These are phyloP conservation scores for Ailuropoda melanoleuca DNA, from an alignment of 2,113 vertebrate genomes.

Conservation along the genomic window DNA sequence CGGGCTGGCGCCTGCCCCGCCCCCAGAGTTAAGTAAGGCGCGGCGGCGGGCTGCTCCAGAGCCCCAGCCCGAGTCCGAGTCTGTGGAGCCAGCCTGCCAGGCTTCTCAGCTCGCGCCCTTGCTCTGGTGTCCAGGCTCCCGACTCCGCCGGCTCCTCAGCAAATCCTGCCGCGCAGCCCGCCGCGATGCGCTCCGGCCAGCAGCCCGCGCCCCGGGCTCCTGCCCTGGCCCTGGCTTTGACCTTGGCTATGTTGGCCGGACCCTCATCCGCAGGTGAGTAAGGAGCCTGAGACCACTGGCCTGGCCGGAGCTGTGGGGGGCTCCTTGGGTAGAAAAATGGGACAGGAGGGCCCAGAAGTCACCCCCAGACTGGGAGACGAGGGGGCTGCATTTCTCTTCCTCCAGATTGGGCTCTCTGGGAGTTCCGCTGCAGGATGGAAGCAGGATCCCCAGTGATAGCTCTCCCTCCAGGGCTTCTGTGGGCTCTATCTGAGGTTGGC, in stretches of 20 bases:
- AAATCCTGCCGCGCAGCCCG: background rate
- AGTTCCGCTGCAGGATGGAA: background rate
- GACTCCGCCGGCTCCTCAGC: background rate
- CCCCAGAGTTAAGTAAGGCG: slow-evolving; percentile 50
- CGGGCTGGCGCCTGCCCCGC: slow-evolving; percentile 52
- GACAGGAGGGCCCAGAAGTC: background rate
- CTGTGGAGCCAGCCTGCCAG: background rate
- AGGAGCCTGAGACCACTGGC: background rate
- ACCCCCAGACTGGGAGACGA: background rate
- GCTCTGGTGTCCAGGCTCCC: background rate
- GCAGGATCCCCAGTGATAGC: background rate
- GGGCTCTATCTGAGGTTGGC: background rate
- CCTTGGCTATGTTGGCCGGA: background rate
- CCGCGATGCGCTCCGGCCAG: slow-evolving; percentile 15
- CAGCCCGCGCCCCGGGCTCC: background rate
- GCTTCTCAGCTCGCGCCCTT: background rate
- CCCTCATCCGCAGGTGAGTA: slow-evolving; percentile 66
- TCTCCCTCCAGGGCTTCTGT: background rate
- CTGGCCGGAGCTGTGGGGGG: background rate
- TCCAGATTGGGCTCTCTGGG: background rate
- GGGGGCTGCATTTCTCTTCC: background rate
- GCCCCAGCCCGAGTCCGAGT: background rate
- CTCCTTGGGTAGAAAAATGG: background rate
- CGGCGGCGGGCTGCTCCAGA: background rate
- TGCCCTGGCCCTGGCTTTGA: background rate